Percentiles rank a stretch among this genome's conserved stretches.
phyloP scores from a whole-genome alignment of 2,113 vertebrate genomes.

The Anoura caudifer region DNA sequence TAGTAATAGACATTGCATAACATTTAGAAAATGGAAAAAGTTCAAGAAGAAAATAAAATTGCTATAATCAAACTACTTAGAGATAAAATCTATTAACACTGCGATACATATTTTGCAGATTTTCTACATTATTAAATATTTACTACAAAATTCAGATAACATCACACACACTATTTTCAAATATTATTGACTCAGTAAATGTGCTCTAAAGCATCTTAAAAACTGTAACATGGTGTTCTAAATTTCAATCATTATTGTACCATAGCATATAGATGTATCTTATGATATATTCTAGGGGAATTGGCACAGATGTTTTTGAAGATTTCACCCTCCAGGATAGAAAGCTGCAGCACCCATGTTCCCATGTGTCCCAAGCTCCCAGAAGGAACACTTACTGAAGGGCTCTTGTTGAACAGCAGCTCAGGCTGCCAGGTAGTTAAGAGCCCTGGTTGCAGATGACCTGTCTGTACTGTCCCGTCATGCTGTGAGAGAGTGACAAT shows the following conservation, averaged over 20 bases:
- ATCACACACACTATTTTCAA: neutral
- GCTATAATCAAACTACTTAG: neutral
- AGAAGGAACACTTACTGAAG: neutral
- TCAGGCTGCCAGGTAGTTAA: neutral
- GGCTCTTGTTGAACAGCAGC: too few species aligned
- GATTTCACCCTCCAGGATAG: neutral
- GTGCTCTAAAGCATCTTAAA: neutral
- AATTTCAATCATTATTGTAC: neutral
- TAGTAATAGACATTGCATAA: neutral
- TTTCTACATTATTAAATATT: neutral
- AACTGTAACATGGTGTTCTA: neutral
- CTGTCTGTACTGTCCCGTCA: neutral
- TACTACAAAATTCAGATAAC: neutral
- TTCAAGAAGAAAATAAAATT: conserved; percentile 25
- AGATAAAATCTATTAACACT: neutral
- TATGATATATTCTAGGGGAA: neutral
- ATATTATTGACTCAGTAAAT: neutral
- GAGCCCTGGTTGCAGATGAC: neutral
- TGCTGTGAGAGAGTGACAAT: neutral
- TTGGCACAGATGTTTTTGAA: neutral
- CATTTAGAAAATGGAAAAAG: neutral
- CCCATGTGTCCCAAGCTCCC: neutral
- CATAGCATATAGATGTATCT: neutral
- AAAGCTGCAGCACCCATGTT: neutral
- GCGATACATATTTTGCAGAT: neutral